Base-by-base conservation (phyloP, 2,888 invertebrate genomes). In the Dasypolia templi region DNA sequence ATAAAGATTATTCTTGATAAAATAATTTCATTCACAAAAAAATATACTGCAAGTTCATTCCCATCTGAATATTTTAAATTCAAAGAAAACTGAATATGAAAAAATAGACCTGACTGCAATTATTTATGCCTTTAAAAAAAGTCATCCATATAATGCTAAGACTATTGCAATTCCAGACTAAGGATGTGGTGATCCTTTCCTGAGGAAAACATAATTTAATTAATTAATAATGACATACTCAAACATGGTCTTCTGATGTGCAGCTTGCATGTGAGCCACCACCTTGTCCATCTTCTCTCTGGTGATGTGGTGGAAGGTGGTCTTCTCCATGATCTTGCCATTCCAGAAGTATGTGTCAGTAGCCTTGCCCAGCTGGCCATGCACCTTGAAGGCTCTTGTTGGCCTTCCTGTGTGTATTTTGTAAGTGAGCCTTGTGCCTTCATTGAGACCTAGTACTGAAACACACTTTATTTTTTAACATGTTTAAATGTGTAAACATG, bases 241-340 rank as follows among this genome's bases (percentile, higher is more conserved):
- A 92, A 97, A 99, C 98, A 99, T 98, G 90, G 98, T 97, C 82
- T 97, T 97, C 91, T 99, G 99, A 93, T 99, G 98, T 9, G 98
- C 97, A 1, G 98, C 97, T 93, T 99, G 99, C 93, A 98, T 97
- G 4, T 98, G 96, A 3, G 98, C 97, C 32, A 99, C 96, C 29
- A 99, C 92, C 76, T 96, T 96, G 85, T 99, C 98, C 9, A 99
- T 93, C 81, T 97, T 97, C 53, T 96, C 96, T 70, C 97, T 95
- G 11, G 96, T 97, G 0, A 99, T 97, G 92, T 98, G 98, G 66
- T 95, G 93, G 91, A 96, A 98, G 0, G 97, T 97, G 0, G 98
- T 96, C 86, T 97, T 97, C 88, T 98, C 97, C 0, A 98, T 94
- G 7, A 98, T 96, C 92, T 96, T 97, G 0, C 98, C 98, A 88